Conservation (phyloP, 2,888 invertebrate species). For the Pollenia amentaria region DNA sequence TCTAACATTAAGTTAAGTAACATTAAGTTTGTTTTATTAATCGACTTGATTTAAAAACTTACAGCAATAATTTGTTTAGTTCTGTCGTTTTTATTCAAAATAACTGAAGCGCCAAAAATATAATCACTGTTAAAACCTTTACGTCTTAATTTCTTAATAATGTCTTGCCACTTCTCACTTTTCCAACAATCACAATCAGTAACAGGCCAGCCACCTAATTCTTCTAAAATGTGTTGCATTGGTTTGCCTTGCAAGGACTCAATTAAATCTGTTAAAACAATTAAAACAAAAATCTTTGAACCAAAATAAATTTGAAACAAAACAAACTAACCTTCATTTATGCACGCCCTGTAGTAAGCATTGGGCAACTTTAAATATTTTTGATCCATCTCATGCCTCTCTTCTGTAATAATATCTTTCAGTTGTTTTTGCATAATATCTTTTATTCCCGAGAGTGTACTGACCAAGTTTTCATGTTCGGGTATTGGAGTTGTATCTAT, state of each 20-base stretch:
- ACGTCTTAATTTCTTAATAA: conserved; percentile 91
- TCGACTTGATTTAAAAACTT: conserved; percentile 78
- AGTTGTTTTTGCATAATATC: conserved; percentile 84
- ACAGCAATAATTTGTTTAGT: conserved; percentile 93
- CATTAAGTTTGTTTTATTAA: neutral
- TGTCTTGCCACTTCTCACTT: conserved; percentile 88
- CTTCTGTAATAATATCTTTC: conserved; percentile 82
- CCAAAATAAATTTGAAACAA: neutral
- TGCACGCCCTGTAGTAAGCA: conserved; percentile 84
- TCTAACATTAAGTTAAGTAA: neutral
- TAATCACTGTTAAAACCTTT: conserved; percentile 95
- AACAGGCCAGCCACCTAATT: conserved; percentile 97
- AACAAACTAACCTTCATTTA: conserved; percentile 83
- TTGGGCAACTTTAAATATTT: conserved; percentile 84
- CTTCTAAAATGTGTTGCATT: conserved; percentile 88
- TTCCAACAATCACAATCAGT: conserved; percentile 91
- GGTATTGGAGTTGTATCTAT: conserved; percentile 88
- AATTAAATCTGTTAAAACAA: conserved; percentile 85
- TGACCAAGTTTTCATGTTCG: conserved; percentile 86
- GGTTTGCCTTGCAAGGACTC: conserved; percentile 91
- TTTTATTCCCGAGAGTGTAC: conserved; percentile 83
- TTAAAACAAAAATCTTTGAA: neutral
- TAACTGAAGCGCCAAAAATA: conserved; percentile 94
- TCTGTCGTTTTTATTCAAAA: conserved; percentile 94
- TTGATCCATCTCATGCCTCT: conserved; percentile 81